These are phyloP conservation scores for Incurvaria masculella DNA, from an alignment of 2,888 invertebrate genomes.

Conservation along the genomic window DNA sequence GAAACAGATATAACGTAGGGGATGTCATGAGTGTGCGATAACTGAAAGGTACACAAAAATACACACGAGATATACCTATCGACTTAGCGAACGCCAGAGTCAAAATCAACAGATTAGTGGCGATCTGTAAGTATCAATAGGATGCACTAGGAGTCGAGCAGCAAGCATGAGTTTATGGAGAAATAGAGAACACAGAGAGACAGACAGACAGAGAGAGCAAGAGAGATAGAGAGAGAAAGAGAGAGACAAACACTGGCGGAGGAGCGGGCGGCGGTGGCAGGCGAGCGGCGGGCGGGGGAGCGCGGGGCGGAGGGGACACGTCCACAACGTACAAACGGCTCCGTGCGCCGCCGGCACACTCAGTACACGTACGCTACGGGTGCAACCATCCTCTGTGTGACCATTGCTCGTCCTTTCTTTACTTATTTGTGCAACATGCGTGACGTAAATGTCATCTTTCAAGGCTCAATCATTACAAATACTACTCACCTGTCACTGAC, in stretches of 20 bases:
- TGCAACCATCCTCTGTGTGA: neutral
- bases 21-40: no score
- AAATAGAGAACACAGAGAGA: neutral
- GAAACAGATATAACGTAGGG: no score
- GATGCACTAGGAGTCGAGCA: neutral
- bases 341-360: neutral
- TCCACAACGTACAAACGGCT: neutral
- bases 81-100: no score
- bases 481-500: no score
- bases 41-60: no score
- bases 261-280: conserved; percentile 51
- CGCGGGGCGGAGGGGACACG: conserved; percentile 54
- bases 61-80: no score
- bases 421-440: no score
- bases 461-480: no score
- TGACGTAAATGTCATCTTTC: no score
- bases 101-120: no score
- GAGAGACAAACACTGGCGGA: conserved; percentile 45
- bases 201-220: conserved; percentile 24
- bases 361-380: neutral
- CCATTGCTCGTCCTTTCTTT: neutral
- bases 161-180: neutral
- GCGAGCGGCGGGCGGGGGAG: conserved; percentile 37
- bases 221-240: conserved; percentile 21
- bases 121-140: no score